A percentile compares a stretch with the other conserved stretches of the same genome.
Conservation (phyloP, 2,888 invertebrate species). For the Pristionchus mayeri region DNA sequence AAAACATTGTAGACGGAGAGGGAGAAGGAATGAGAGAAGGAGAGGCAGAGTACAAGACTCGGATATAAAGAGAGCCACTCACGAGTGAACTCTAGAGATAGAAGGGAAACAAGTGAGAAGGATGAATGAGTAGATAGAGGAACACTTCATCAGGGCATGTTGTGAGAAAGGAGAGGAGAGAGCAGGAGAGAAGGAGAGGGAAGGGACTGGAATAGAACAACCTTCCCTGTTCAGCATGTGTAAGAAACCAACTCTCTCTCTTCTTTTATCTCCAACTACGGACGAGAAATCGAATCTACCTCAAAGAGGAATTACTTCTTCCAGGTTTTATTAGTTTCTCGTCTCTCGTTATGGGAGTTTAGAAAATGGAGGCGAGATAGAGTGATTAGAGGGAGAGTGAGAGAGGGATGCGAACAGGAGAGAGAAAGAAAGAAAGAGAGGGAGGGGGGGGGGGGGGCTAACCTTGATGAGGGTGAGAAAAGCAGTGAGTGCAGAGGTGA, state of each 20-base stretch:
- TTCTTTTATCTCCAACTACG: too few relatives aligned
- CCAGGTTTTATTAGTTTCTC: neutral
- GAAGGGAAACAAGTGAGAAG: neutral
- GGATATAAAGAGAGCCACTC: neutral
- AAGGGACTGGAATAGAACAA: neutral
- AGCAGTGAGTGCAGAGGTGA: neutral
- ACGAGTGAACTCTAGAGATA: neutral
- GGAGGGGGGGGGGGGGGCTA: neutral
- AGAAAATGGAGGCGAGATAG: neutral
- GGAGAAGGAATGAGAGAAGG: neutral
- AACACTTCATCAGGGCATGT: neutral
- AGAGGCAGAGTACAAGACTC: neutral
- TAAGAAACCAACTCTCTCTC: neutral
- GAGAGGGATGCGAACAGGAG: conserved; percentile 9
- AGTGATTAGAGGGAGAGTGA: neutral
- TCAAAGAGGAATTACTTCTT: neutral
- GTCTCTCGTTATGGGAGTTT: neutral
- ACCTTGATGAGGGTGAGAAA: neutral
- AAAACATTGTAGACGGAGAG: neutral
- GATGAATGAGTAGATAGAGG: neutral
- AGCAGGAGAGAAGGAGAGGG: neutral
- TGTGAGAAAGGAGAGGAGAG: neutral
- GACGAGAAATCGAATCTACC: neutral
- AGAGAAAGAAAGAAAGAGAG: neutral
- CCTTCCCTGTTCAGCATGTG: neutral